phyloP scores from a whole-genome alignment of 2,113 vertebrate species.

The Eptesicus fuscus region DNA sequence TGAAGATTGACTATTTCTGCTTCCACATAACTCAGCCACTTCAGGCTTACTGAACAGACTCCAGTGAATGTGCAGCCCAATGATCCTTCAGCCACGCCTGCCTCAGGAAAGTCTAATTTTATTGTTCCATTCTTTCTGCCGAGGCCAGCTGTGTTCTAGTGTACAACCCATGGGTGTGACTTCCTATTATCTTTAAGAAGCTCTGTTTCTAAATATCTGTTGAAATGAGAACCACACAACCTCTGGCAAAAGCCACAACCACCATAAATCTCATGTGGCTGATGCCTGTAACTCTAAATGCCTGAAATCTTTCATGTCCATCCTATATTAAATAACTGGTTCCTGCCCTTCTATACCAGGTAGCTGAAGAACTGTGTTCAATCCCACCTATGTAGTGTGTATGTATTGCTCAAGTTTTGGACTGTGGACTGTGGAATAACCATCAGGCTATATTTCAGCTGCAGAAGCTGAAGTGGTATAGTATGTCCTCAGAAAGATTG shows the following conservation, averaged over 20 bases:
- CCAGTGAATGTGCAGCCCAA: constrained; percentile 76
- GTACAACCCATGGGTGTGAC: constrained; percentile 81
- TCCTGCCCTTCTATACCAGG: constrained; percentile 75
- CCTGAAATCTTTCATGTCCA: constrained; percentile 75
- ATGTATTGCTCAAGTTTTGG: constrained; percentile 71
- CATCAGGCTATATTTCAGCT: constrained; percentile 83
- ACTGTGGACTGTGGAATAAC: constrained; percentile 83
- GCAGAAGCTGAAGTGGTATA: constrained; percentile 83
- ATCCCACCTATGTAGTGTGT: constrained; percentile 78
- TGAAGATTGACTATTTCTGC: constrained; percentile 84
- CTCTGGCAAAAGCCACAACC: constrained; percentile 83
- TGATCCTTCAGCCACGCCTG: constrained; percentile 83
- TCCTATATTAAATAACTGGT: constrained; percentile 62
- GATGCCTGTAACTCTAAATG: constrained; percentile 71
- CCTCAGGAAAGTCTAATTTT: constrained; percentile 83
- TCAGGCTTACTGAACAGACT: constrained; percentile 81
- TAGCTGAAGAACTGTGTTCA: constrained; percentile 75
- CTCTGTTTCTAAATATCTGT: constrained; percentile 77
- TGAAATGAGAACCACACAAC: constrained; percentile 63
- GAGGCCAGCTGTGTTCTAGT: constrained; percentile 83
- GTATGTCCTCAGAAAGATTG: constrained; percentile 78
- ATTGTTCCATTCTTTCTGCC: constrained; percentile 81
- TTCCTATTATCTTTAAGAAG: constrained; percentile 81
- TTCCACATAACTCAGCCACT: constrained; percentile 79
- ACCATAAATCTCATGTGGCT: constrained; percentile 82